A percentile compares a stretch with the other conserved stretches of the same genome.
Evolutionary conservation across 2,113 vertebrate genomes (phyloP).

Genomic region (Sardina pilchardus): DNA sequence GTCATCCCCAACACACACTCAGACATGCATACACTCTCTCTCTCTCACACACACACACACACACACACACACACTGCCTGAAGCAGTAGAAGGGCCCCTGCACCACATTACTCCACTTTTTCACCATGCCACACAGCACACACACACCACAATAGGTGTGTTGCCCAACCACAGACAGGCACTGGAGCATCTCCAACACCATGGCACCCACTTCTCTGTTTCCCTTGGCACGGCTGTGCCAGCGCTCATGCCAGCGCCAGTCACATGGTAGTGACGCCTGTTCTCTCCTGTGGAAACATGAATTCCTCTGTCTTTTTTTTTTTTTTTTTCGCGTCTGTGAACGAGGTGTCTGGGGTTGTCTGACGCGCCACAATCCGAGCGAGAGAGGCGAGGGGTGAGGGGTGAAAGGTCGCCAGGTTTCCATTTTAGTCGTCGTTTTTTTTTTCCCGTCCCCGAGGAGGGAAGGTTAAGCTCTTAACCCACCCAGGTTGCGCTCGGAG

Average conservation of each 20-base stretch:
- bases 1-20: constrained; percentile 54
- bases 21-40: background rate
- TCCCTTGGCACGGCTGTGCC: background rate
- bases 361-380: background rate
- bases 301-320: background rate
- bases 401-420: background rate
- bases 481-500: background rate
- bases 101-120: background rate
- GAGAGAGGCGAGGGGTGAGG: background rate
- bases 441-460: background rate
- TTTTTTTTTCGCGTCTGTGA: background rate
- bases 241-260: background rate
- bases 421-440: background rate
- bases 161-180: too few relatives aligned
- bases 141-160: background rate
- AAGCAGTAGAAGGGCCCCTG: background rate
- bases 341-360: background rate
- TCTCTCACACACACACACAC: background rate
- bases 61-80: background rate
- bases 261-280: background rate
- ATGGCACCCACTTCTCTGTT: too few relatives aligned
- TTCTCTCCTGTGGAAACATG: background rate
- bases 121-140: background rate
- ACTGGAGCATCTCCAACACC: background rate
- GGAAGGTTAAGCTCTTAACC: constrained; percentile 9